Evolutionary conservation across 2,797 vertebrate genomes (phyloP).

Genomic region (Manis crassicaudata): DNA sequence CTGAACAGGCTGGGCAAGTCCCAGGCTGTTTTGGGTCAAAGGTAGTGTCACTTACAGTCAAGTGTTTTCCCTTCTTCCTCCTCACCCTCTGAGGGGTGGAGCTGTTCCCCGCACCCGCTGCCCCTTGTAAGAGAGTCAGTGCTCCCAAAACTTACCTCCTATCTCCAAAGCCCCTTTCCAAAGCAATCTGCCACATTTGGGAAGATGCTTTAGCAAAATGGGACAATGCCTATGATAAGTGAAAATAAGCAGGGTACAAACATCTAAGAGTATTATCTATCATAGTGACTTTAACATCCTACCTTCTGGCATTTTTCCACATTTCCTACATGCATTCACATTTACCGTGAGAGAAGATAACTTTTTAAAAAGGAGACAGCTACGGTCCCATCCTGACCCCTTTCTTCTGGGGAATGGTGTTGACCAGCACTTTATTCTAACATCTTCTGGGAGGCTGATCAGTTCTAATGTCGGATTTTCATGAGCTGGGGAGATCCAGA

Average conservation of each 20-base stretch:
- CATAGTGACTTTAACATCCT: conserved; percentile 10
- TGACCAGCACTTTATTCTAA: background rate
- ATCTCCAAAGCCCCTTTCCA: background rate
- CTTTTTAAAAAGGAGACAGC: background rate
- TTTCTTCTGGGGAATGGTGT: background rate
- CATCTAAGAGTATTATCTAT: background rate
- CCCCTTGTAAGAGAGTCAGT: background rate
- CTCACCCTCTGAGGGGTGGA: background rate
- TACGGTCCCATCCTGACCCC: background rate
- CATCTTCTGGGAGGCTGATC: background rate
- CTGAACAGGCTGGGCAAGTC: background rate
- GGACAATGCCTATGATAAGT: background rate
- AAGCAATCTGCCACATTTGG: background rate
- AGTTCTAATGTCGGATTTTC: background rate
- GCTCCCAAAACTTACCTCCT: background rate
- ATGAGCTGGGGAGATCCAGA: background rate
- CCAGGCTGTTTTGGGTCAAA: conserved; percentile 40
- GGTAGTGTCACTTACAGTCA: background rate
- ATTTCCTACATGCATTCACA: background rate
- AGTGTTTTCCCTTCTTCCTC: background rate
- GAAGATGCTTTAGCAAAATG: conserved; percentile 20
- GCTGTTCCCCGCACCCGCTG: background rate
- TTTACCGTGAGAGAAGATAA: conserved; percentile 28
- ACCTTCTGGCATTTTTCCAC: conserved; percentile 4
- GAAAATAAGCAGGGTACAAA: background rate